Base-by-base conservation (phyloP, 2,797 vertebrate species). In the Rallus crepitans region DNA sequence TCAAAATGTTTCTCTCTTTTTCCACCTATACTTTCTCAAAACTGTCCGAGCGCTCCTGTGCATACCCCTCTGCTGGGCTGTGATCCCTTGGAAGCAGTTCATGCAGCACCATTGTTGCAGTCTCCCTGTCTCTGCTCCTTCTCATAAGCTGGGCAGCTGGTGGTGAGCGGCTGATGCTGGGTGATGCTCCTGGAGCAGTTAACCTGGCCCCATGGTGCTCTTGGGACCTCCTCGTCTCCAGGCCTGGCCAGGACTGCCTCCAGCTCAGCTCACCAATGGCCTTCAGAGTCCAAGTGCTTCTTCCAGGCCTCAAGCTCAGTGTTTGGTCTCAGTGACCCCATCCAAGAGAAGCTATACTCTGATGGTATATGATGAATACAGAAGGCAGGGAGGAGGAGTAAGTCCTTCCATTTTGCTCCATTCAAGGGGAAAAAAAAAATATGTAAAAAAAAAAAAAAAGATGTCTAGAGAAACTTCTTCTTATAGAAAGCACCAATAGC, bases 261-360 rank as follows among this genome's bases (percentile, higher is more conserved):
- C 92, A 92, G 93, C 97, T 97, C 97, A 97, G 97, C 96, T 97
- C 95, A 72, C 94, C 97, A 97, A 97, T 45, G 82, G 91, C 88
- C 95, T 93, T 90, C 94, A 95, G 97, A 85, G 90, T 96, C 90
- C 91, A 92, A 92, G 82, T 28, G 63, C 86, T 97, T 94, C 96
- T 98, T 96, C 95, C 90, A 95, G 94, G 94, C 94, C 95, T 89
- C 91, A 88, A 93, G 89, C n/a, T 69, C 81, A 96, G 82, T 15
- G 90, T 97, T 98, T 98, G 96, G 96, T 98, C 98, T 98, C 97
- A 98, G 94, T 97, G 98, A 98, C 93, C 85, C 91, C 27, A 42
- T 97, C 96, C 80, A 97, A 91, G 97, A 97, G 75, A 89, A 94
- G 59, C 91, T 97, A 84, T 94, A 95, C 97, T 90, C 91, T 79